phyloP scores from a whole-genome alignment of 2,797 vertebrate species.

The Tinamus major region DNA sequence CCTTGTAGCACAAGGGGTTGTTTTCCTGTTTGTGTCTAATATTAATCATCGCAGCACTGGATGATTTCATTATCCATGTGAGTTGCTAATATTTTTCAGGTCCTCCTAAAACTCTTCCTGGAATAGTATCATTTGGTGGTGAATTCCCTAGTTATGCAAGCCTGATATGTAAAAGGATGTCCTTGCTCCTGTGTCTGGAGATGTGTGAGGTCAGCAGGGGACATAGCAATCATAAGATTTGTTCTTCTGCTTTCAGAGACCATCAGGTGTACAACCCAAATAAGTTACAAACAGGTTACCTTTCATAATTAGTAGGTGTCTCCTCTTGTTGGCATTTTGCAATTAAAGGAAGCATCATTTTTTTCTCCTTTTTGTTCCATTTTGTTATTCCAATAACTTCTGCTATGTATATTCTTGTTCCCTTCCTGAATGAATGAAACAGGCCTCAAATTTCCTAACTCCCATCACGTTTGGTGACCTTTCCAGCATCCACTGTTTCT shows the following conservation, averaged over 20 bases:
- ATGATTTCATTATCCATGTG: not conserved
- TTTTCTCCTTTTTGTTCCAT: not conserved
- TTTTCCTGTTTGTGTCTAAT: not conserved
- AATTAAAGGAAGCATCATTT: not conserved
- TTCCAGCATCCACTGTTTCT: not conserved
- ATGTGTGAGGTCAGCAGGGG: not conserved
- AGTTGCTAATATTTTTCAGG: not conserved
- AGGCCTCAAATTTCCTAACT: not conserved
- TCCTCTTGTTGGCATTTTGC: not conserved
- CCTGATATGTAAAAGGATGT: not conserved
- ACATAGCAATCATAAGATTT: not conserved
- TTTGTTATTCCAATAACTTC: not conserved
- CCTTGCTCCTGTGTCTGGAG: not conserved
- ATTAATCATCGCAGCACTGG: not conserved
- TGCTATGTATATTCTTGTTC: not conserved
- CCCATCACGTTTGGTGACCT: not conserved
- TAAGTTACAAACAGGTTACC: not conserved
- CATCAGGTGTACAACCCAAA: not conserved
- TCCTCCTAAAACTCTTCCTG: not conserved
- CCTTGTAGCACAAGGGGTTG: not conserved
- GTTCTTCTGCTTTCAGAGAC: not conserved
- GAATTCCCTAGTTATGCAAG: conserved; percentile 14
- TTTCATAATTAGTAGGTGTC: not conserved
- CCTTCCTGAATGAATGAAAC: not conserved
- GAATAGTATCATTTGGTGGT: not conserved